phyloP scores from a whole-genome alignment of 2,113 vertebrate species.

The Syngnathus scovelli region DNA sequence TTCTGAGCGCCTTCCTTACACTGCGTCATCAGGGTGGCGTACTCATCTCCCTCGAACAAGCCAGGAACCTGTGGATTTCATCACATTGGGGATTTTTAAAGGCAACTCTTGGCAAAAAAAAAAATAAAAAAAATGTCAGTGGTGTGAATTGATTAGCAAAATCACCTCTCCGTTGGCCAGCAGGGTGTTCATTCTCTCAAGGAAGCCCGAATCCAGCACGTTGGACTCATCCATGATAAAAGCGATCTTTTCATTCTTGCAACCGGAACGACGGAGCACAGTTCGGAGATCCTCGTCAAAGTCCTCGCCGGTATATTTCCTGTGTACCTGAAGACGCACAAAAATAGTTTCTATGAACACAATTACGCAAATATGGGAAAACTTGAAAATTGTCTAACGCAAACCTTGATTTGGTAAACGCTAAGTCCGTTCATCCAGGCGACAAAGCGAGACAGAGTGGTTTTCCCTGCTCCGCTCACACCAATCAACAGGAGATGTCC shows the following conservation, averaged over 20 bases:
- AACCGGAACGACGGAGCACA: slow-evolving; percentile 92
- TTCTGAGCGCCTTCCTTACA: slow-evolving; percentile 99
- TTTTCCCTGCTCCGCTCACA: slow-evolving; percentile 96
- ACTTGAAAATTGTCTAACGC: slow-evolving; percentile 6
- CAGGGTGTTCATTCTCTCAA: slow-evolving; percentile 97
- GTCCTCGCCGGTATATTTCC: slow-evolving; percentile 97
- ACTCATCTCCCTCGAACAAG: slow-evolving; percentile 96
- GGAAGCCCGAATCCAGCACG: slow-evolving; percentile 92
- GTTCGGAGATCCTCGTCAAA: slow-evolving; percentile 96
- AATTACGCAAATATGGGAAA: background rate
- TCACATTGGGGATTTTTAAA: background rate
- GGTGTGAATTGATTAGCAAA: background rate
- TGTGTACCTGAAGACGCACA: slow-evolving; percentile 78
- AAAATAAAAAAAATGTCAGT: background rate
- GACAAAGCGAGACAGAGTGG: slow-evolving; percentile 93
- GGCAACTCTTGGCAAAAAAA: background rate
- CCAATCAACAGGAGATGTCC: slow-evolving; percentile 95
- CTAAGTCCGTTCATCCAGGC: slow-evolving; percentile 99
- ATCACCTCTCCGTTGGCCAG: slow-evolving; percentile 95
- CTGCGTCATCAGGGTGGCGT: slow-evolving; percentile 96
- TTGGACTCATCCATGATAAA: slow-evolving; percentile 99
- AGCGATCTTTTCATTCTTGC: slow-evolving; percentile 98
- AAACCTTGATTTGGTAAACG: slow-evolving; percentile 98
- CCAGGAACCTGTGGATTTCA: slow-evolving; percentile 82
- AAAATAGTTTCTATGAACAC: background rate